Evolutionary conservation across 2,113 vertebrate genomes (phyloP).

Genomic region (Oriolus oriolus): DNA sequence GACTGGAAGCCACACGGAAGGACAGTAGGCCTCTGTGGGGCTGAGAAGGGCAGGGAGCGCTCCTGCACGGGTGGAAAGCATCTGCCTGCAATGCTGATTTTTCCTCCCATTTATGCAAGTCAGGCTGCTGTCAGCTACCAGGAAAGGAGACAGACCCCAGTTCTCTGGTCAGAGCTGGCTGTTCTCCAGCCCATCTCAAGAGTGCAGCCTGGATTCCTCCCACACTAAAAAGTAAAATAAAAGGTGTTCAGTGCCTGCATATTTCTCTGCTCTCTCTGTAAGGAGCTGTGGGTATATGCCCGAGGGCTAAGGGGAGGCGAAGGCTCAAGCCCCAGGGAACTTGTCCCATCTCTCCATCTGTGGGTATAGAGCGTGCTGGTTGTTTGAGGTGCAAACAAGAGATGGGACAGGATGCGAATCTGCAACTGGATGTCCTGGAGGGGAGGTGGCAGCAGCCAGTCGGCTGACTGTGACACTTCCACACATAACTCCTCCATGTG

Average conservation of each 20-base stretch:
- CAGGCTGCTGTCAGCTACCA: background rate
- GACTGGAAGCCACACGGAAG: background rate
- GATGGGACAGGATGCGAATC: background rate
- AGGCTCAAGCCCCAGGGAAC: background rate
- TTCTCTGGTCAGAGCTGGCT: background rate
- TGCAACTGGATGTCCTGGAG: background rate
- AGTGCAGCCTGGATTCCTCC: background rate
- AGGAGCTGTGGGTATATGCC: background rate
- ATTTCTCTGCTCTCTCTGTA: background rate
- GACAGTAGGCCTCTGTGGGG: background rate
- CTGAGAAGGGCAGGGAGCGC: background rate
- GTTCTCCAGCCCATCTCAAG: background rate
- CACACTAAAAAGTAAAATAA: background rate
- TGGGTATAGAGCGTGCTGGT: background rate
- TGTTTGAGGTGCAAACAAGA: accelerated
- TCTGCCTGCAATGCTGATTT: background rate
- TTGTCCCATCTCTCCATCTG: accelerated
- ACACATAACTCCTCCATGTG: accelerated
- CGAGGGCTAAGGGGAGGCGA: background rate
- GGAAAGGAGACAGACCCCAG: background rate
- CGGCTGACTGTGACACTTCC: background rate
- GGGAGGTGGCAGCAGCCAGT: background rate
- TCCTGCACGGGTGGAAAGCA: background rate
- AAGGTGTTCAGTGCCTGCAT: background rate
- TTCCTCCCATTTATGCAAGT: background rate